Evolutionary conservation across 2,797 vertebrate genomes (phyloP).

Genomic region (Siniperca undulata): DNA sequence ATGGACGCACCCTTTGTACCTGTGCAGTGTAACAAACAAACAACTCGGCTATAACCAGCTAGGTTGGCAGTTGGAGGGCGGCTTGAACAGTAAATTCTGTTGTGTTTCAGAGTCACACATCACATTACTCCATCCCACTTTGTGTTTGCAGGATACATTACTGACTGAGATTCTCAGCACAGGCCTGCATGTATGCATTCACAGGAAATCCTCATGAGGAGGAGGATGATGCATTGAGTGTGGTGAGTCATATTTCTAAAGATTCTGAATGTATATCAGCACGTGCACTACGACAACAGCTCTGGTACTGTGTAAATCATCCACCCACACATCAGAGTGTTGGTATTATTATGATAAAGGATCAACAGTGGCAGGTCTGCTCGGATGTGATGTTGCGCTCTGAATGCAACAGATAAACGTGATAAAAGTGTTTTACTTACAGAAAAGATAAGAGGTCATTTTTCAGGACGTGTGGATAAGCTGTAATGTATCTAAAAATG

Average conservation of each 20-base stretch:
- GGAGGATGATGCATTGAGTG: conserved; percentile 34
- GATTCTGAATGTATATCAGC: conserved; percentile 33
- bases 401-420: conserved; percentile 5
- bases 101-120: conserved; percentile 8
- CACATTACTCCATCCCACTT: neutral
- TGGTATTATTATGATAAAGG: conserved; percentile 42
- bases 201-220: conserved; percentile 42
- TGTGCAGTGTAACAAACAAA: conserved; percentile 56
- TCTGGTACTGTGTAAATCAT: conserved; percentile 52
- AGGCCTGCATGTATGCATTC: conserved; percentile 2
- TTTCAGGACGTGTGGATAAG: conserved; percentile 19
- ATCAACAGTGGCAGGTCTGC: conserved; percentile 29
- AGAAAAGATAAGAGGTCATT: conserved; percentile 10
- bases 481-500: neutral
- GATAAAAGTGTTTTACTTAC: neutral
- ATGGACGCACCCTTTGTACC: conserved; percentile 43
- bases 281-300: conserved; percentile 9
- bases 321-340: conserved; percentile 39
- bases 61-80: neutral
- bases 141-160: conserved; percentile 29
- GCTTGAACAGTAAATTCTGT: neutral
- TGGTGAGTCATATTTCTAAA: conserved; percentile 60
- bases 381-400: conserved; percentile 1
- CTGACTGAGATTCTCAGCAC: conserved; percentile 50
- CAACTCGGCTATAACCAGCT: conserved; percentile 13